Conservation (phyloP, 2,888 invertebrate species). For the Spisula solida region DNA sequence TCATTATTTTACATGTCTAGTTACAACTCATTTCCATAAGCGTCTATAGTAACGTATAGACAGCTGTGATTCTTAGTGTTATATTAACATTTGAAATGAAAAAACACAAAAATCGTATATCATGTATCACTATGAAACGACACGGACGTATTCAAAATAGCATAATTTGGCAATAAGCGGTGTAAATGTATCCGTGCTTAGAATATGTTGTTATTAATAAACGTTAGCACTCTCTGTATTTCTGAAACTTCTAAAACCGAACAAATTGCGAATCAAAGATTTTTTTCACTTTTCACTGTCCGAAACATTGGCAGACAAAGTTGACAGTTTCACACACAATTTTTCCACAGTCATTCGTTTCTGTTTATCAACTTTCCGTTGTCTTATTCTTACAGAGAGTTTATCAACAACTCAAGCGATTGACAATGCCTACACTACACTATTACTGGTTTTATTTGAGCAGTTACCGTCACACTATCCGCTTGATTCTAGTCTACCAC, state of each 20-base stretch:
- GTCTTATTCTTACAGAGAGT: not conserved
- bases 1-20: not conserved
- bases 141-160: not conserved
- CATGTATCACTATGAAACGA: not conserved
- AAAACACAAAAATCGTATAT: not conserved
- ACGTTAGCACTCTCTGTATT: not conserved
- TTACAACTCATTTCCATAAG: not conserved
- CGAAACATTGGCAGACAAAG: not conserved
- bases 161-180: not conserved
- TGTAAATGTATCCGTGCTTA: not conserved
- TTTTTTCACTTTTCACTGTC: not conserved
- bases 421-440: not conserved
- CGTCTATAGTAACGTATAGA: not conserved
- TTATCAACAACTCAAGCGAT: not conserved
- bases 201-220: not conserved
- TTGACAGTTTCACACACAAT: not conserved
- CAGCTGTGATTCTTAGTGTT: not conserved
- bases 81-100: not conserved
- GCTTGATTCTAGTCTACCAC: not conserved
- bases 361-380: not conserved
- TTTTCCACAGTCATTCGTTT: not conserved
- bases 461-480: not conserved
- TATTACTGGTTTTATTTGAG: conserved; percentile 5
- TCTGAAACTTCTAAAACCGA: not conserved
- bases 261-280: not conserved